Evolutionary conservation across 2,113 vertebrate species (phyloP).

Genomic region (Pampusana beccarii): DNA sequence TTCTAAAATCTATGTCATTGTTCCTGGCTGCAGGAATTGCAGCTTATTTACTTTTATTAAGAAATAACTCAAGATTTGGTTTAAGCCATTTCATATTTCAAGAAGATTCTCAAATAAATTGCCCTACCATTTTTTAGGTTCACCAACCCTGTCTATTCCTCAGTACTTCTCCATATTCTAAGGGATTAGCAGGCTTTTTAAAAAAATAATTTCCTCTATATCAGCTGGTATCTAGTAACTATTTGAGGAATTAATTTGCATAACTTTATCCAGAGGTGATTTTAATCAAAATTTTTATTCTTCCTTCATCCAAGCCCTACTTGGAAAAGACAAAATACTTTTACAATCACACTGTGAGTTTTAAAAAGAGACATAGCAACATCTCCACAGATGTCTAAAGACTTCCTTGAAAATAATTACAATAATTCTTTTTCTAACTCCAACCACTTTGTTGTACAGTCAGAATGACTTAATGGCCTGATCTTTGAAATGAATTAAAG

Average conservation of each 20-base stretch:
- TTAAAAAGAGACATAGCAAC: neutral
- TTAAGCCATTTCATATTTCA: neutral
- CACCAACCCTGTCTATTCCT: accelerated
- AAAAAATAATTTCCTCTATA: neutral
- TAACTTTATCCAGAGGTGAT: neutral
- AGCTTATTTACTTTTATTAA: neutral
- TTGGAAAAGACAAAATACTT: neutral
- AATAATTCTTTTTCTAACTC: neutral
- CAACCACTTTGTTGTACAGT: neutral
- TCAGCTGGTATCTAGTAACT: neutral
- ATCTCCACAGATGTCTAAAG: neutral
- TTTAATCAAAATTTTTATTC: neutral
- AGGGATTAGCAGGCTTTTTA: neutral
- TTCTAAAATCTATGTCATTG: neutral
- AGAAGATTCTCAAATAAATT: neutral
- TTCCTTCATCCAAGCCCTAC: neutral
- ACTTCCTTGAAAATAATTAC: neutral
- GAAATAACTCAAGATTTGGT: neutral
- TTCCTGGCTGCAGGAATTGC: neutral
- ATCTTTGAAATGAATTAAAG: neutral
- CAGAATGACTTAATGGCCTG: neutral
- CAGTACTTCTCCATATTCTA: neutral
- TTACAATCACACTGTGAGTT: neutral
- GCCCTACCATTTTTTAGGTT: neutral
- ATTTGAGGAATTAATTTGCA: neutral